These are phyloP conservation scores for Ascaphus truei DNA, from an alignment of 2,113 vertebrate species.

Conservation along the genomic window DNA sequence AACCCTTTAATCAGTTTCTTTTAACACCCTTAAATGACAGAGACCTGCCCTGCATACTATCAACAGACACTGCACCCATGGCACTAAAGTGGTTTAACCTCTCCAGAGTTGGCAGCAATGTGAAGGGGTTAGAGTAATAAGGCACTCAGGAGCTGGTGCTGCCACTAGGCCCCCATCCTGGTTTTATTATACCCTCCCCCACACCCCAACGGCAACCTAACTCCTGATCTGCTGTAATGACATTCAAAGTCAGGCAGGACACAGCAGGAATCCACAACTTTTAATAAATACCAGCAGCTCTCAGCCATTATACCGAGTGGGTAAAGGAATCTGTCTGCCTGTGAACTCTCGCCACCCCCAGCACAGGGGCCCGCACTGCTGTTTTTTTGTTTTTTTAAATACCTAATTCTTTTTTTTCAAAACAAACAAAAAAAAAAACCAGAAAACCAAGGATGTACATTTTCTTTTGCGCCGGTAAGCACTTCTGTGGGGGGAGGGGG, in stretches of 20 bases:
- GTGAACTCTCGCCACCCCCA: too few relatives aligned
- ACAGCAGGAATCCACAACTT: too few relatives aligned
- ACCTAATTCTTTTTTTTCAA: not conserved
- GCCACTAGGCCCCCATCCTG: not conserved
- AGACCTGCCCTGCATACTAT: not conserved
- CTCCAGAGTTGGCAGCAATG: not conserved
- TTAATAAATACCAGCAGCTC: not conserved
- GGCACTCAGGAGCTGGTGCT: slow-evolving; percentile 12
- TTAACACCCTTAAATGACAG: not conserved
- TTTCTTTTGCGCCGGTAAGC: not conserved
- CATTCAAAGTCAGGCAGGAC: not conserved
- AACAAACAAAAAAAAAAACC: slow-evolving; percentile 8
- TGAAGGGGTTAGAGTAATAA: slow-evolving; percentile 7
- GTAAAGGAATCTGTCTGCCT: too few relatives aligned
- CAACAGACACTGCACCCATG: not conserved
- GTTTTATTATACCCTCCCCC: not conserved
- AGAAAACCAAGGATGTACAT: not conserved
- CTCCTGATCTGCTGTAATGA: not conserved
- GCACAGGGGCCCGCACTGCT: too few relatives aligned
- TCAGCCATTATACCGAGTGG: too few relatives aligned
- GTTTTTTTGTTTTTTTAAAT: slow-evolving; percentile 10
- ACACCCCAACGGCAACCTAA: not conserved
- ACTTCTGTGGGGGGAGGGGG: not conserved
- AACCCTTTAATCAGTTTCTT: not conserved
- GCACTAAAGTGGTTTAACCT: not conserved